These are phyloP conservation scores for Chascanopsetta lugubris DNA, from an alignment of 2,113 vertebrate genomes.

Conservation along the genomic window DNA sequence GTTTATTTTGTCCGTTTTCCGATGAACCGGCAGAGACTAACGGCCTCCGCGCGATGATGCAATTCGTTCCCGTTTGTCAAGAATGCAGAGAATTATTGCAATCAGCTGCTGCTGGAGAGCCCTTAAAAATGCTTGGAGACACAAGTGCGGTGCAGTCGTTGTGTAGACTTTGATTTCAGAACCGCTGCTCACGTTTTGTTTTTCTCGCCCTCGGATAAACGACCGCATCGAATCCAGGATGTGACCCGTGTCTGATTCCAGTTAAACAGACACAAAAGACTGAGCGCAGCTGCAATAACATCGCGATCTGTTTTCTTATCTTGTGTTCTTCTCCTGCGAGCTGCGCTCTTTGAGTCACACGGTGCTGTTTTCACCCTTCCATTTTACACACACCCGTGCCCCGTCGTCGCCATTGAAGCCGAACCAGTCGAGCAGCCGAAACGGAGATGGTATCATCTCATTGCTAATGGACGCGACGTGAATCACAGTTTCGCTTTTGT, in stretches of 20 bases:
- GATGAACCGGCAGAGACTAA: conserved; percentile 18
- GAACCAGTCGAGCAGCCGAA: no score
- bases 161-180: conserved; percentile 4
- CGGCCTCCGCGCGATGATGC: not conserved
- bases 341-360: no score
- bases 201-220: not conserved
- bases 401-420: no score
- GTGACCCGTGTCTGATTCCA: conserved; percentile 39
- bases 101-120: conserved; percentile 1
- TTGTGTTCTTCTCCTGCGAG: not conserved
- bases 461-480: no score
- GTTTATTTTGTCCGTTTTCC: conserved; percentile 16
- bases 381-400: no score
- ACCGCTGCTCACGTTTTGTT: conserved; percentile 17
- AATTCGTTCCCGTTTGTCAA: conserved; percentile 24
- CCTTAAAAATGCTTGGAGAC: conserved; percentile 11
- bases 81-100: not conserved
- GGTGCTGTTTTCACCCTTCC: not conserved
- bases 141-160: not conserved
- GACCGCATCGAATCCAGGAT: conserved; percentile 40
- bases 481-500: no score
- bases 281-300: not conserved
- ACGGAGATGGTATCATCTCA: no score
- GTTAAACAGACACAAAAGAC: conserved; percentile 31
- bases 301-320: not conserved